A percentile compares a stretch with the other conserved stretches of the same genome.
phyloP scores from a whole-genome alignment of 2,888 invertebrate genomes.

The Cinara cedri region DNA sequence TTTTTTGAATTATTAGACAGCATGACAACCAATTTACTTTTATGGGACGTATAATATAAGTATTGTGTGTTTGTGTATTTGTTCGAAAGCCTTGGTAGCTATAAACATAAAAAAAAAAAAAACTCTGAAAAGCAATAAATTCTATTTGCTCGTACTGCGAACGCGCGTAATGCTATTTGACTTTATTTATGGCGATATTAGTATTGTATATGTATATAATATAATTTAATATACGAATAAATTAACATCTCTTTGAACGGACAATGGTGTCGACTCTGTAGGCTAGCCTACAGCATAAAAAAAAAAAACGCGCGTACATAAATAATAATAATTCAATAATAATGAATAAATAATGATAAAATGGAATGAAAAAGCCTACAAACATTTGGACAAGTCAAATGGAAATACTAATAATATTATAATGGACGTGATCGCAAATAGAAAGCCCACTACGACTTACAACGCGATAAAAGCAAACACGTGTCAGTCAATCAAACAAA shows the following conservation, averaged over 20 bases:
- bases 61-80: constrained; percentile 43
- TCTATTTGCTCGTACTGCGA: constrained; percentile 11
- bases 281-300: constrained; percentile 13
- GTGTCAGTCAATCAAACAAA: constrained; percentile 30
- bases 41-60: constrained; percentile 44
- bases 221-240: constrained; percentile 17
- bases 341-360: neutral
- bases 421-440: constrained; percentile 9
- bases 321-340: neutral
- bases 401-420: neutral
- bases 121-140: constrained; percentile 51
- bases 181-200: constrained; percentile 51
- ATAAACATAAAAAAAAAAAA: constrained; percentile 51
- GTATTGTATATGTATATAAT: neutral
- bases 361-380: constrained; percentile 16
- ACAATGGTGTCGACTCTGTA: constrained; percentile 47
- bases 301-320: constrained; percentile 4
- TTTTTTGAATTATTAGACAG: constrained; percentile 53
- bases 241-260: constrained; percentile 44
- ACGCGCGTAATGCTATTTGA: constrained; percentile 32
- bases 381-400: constrained; percentile 12
- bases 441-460: constrained; percentile 9
- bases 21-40: constrained; percentile 56
- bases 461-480: constrained; percentile 5
- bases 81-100: constrained; percentile 51